Base-by-base conservation (phyloP, 2,113 vertebrate species). In the Cheilinus undulatus region DNA sequence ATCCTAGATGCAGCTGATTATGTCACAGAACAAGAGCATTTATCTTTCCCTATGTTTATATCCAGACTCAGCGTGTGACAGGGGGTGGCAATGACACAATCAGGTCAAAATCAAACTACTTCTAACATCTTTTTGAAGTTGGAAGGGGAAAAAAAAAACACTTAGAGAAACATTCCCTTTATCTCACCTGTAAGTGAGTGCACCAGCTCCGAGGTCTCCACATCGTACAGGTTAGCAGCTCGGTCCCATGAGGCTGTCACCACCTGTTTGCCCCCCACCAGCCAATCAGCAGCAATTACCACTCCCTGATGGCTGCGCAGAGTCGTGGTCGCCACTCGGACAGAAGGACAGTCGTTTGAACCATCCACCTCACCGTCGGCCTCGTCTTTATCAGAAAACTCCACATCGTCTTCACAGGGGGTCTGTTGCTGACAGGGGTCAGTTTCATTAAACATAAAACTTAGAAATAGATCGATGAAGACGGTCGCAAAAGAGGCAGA, bases 261-360 rank as follows among this genome's bases (percentile, higher is more conserved):
- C 40, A 94, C 96, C 83, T 99, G 98, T 79, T 97, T 96, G 7
- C 98, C 98, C 24, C 97, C 97, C 30, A 99, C 98, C 72, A 99
- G 87, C 97, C 97, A 99, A 76, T 99, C 97, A 0, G 97, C 97
- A 4, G 97, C 96, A 61, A 99, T 99, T 60, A 99, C 97, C 17
- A 99, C 98, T 1, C 98, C 97, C 86, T 99, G 97, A 79, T 99
- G 98, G 91, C 97, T 99, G 93, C 97, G 98, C 26, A 99, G 94
- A 9, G 95, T 96, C 0, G 95, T 95, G 38, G 95, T 90, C 0
- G 98, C 94, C 0, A 92, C 86, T 19, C 98, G 93, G 82, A 99
- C 89, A 0, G 96, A 97, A 59, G 97, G 97, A 34, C 90, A 95
- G 20, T 99, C 97, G 49, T 87, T 96, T 0, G 94, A 94, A 24